Base-by-base conservation (phyloP, 2,797 vertebrate species). In the Myotis vivesi region DNA sequence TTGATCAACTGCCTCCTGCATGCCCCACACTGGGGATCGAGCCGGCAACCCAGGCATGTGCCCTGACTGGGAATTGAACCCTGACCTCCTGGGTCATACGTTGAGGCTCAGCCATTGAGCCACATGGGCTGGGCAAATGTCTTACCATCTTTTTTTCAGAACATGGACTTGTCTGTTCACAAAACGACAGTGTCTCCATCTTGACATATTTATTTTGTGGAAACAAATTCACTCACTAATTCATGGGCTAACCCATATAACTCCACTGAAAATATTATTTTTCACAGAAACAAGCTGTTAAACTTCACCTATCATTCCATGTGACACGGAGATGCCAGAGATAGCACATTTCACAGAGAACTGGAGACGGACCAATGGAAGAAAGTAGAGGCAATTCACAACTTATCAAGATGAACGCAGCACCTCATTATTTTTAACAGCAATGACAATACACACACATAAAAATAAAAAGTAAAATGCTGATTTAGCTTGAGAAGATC, bases 151-250 rank as follows among this genome's bases (percentile, higher is more conserved):
- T 68, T n/a, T n/a, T 84, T 95, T 86, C 19, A 75, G 6, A 95
- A 46, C 53, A 30, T 15, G 20, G 84, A 84, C 28, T 91, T 83
- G 46, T 80, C 57, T 76, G 51, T 79, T 93, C 38, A 19, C 55
- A 46, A 69, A 49, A 89, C 89, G 66, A 69, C 16, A 89, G 81
- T 62, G 16, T 51, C 36, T 59, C 87, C 46, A 57, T 94, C 76
- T 73, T 94, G 96, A 90, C 77, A 68, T 72, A 69, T 3, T 92
- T 72, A 87, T 92, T 95, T 95, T 90, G 23, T 91, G 85, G 76
- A 93, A 87, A 89, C 51, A 96, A 88, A 94, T 89, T 92, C 84
- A 87, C 28, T 91, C 92, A 57, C 66, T 96, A 85, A 69, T 79
- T 62, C 33, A 72, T 77, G 59, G 73, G 23, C 57, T 95, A 59